Evolutionary conservation across 1,140 invertebrate genomes (phyloP).

Genomic region (Heliconius melpomene): DNA sequence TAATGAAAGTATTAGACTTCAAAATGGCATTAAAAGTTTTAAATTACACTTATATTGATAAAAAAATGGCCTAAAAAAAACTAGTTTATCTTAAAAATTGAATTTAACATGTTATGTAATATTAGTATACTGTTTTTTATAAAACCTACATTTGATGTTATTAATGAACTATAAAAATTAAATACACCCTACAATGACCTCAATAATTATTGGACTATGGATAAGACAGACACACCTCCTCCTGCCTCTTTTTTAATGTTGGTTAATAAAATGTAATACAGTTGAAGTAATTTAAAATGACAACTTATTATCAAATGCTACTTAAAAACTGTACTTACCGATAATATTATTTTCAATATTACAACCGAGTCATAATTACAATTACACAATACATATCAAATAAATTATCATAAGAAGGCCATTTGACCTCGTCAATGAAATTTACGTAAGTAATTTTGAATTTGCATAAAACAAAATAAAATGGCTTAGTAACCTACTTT

Average conservation of each 20-base stretch:
- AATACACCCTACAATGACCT: too few species aligned
- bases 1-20: neutral
- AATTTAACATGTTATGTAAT: neutral
- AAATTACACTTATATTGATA: neutral
- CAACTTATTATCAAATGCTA: neutral
- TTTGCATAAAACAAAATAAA: too few species aligned
- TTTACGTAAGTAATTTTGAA: neutral
- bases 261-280: too few species aligned
- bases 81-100: neutral
- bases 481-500: neutral
- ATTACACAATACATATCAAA: neutral
- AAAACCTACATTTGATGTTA: too few species aligned
- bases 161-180: too few species aligned
- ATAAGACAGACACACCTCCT: too few species aligned
- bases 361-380: neutral
- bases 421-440: neutral
- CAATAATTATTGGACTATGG: too few species aligned
- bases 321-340: neutral
- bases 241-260: too few species aligned
- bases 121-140: too few species aligned
- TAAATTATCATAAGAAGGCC: neutral
- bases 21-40: neutral
- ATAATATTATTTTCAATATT: neutral
- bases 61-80: neutral
- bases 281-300: too few species aligned